Evolutionary conservation across 2,888 invertebrate species (phyloP), one percentile per base, ranked within the genome.

Genomic region (Lordiphosa andalusiaca): DNA sequence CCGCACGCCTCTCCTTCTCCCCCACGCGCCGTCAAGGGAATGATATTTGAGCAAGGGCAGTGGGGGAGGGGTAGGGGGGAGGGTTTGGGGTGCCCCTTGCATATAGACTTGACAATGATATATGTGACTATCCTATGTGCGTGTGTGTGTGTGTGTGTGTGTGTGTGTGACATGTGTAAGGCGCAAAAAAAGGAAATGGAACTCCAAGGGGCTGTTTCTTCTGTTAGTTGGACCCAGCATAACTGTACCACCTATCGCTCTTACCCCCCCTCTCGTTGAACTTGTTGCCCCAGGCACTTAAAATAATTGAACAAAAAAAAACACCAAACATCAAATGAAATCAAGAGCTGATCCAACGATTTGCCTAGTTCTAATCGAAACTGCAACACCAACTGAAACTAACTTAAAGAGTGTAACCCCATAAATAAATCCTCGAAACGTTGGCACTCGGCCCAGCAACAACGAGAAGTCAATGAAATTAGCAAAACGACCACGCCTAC

Each of bases 71-170:
- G 4, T 5, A 35, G 10, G 19, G 10, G 5, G 41, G 7, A 40
- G 6, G 44, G 33, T 10, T 12, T 30, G 13, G 35, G 54, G 25
- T 40, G 41, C 37, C 13, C 62, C 73, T 82, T 78, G 75, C 82
- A 82, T 82, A 77, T 82, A 77, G 77, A 76, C 77, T 80, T 80
- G 80, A 83, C 80, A 80, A 80, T 80, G 80, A 80, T 80, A 80
- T 80, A 80, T 80, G 83, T 74, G 81, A 70, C 72, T 78, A 55
- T 75, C 63, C 69, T 56, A 48, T 63, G 57, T 68, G 51, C 9
- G 39, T 46, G 36, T 58, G 56, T 44, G 36, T 36, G 55, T 55
- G 41, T 61, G 39, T 46, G 36, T 58, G 56, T 44, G 36, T 36
- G 55, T 55, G 41, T 61, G 46, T 44, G 46, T 59, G 49, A 54